Evolutionary conservation across 2,113 vertebrate genomes (phyloP), one percentile per base, ranked within the genome.

Genomic region (Noturus placidus): DNA sequence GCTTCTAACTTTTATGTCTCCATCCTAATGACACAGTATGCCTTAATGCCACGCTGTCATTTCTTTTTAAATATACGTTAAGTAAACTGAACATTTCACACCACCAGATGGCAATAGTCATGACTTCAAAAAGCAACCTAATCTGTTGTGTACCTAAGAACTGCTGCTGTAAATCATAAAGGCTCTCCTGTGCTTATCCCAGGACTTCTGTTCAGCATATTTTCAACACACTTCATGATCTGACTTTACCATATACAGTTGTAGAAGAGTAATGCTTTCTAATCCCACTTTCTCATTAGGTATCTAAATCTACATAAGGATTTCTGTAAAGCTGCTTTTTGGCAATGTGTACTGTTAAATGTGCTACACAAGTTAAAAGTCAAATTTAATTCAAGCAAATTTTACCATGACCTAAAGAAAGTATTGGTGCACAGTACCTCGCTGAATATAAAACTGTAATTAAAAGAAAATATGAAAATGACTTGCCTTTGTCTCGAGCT

Each of bases 401-500:
- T 57, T 85, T 3, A 84, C 35, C 57, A 61, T 1, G 78, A 76
- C 22, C 30, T 46, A 10, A 33, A 74, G 4, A 76, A 70, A 35
- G 22, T 27, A 14, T 33, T 30, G 56, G 76, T 46, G 84, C 78
- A 4, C 65, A 25, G 15, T 35, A 67, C 5, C 46, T 10, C 11
- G 54, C 0, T 19, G 77, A 74, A 14, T 82, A 1, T 30, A 35
- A 83, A 54, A 72, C 22, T 56, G 38, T 25, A 14, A 84, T 5
- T 50, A 69, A 46, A 61, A 65, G 19, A 65, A 46, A 61, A 82
- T 65, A 54, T 61, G 35, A n/a, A 83, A 22, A 61, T 65, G 59
- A 90, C 92, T 3, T 93, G 94, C 95, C 95, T 95, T 95, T 69
- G 92, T 87, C 74, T 92, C 94, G 3, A 96, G 93, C 89, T 95